Conservation (phyloP, 2,797 vertebrate genomes). For the Gastrophryne carolinensis region DNA sequence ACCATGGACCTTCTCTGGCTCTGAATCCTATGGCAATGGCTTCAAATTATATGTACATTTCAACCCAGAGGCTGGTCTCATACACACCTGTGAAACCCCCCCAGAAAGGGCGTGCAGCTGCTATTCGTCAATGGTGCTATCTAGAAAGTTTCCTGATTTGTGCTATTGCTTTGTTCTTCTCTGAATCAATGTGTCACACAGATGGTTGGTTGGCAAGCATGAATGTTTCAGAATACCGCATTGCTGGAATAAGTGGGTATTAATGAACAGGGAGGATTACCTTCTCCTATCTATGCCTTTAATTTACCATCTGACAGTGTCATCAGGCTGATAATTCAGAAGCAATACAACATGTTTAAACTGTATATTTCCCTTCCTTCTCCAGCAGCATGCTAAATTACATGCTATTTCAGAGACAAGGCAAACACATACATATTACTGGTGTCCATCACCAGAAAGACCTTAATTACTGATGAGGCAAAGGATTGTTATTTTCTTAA, state of each 20-base stretch:
- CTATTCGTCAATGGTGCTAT: too few species aligned
- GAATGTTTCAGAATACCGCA: constrained; percentile 57
- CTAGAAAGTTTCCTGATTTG: too few species aligned
- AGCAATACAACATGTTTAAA: constrained; percentile 57
- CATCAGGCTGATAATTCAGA: constrained; percentile 61
- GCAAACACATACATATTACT: constrained; percentile 56
- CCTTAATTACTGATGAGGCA: constrained; percentile 65
- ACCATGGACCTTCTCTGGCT: too few species aligned
- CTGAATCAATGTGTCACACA: constrained; percentile 58
- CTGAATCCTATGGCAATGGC: too few species aligned
- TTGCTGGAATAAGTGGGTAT: constrained; percentile 62
- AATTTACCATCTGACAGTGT: constrained; percentile 61
- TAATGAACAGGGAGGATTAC: constrained; percentile 60
- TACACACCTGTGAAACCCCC: too few species aligned
- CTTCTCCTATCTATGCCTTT: constrained; percentile 58
- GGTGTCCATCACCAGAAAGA: constrained; percentile 63
- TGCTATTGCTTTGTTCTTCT: constrained; percentile 13
- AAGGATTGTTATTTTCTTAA: constrained; percentile 55
- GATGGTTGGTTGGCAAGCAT: constrained; percentile 62
- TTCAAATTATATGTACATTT: too few species aligned
- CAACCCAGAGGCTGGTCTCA: too few species aligned
- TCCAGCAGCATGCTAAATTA: constrained; percentile 65
- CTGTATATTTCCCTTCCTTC: constrained; percentile 56
- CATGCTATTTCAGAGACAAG: constrained; percentile 59
- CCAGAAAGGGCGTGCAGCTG: too few species aligned